Evolutionary conservation across 2,797 vertebrate species (phyloP).

Genomic region (Neosilurus hyrtlii): DNA sequence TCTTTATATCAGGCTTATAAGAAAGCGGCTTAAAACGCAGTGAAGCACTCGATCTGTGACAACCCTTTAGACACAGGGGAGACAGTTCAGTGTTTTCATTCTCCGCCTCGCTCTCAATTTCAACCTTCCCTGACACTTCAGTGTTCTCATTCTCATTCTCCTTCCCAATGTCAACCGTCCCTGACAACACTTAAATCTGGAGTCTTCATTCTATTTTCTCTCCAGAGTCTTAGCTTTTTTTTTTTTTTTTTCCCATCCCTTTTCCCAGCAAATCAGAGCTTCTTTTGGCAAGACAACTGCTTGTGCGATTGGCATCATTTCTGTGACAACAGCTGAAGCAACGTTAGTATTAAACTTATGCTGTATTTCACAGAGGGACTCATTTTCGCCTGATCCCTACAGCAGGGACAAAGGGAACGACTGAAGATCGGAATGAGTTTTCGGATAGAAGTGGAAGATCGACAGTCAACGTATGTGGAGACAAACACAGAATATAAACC

Average conservation of each 20-base stretch:
- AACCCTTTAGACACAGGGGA: constrained; percentile 19
- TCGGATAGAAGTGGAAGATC: background rate
- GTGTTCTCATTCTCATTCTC: constrained; percentile 12
- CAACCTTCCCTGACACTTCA: constrained; percentile 16
- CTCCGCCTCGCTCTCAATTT: constrained; percentile 31
- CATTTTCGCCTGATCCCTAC: constrained; percentile 8
- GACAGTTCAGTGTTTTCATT: constrained; percentile 16
- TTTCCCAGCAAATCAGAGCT: background rate
- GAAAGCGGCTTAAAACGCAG: constrained; percentile 6
- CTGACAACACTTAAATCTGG: constrained; percentile 13
- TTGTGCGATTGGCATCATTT: constrained; percentile 35
- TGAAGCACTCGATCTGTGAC: constrained; percentile 22
- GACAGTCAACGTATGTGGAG: background rate
- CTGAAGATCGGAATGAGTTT: background rate
- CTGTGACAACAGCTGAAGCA: constrained; percentile 19
- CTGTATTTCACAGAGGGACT: constrained; percentile 4
- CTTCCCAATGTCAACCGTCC: constrained; percentile 14
- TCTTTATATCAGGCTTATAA: constrained; percentile 34
- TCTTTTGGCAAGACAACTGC: background rate
- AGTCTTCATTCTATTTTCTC: constrained; percentile 25
- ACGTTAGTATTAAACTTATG: constrained; percentile 14
- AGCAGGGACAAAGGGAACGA: background rate
- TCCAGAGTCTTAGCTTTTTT: background rate
- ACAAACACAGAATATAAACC: too few species aligned
- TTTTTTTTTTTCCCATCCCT: background rate